Percentiles rank a stretch among this genome's conserved stretches.
Evolutionary conservation across 2,888 invertebrate genomes (phyloP).

Genomic region (Eumerus sabulonum): DNA sequence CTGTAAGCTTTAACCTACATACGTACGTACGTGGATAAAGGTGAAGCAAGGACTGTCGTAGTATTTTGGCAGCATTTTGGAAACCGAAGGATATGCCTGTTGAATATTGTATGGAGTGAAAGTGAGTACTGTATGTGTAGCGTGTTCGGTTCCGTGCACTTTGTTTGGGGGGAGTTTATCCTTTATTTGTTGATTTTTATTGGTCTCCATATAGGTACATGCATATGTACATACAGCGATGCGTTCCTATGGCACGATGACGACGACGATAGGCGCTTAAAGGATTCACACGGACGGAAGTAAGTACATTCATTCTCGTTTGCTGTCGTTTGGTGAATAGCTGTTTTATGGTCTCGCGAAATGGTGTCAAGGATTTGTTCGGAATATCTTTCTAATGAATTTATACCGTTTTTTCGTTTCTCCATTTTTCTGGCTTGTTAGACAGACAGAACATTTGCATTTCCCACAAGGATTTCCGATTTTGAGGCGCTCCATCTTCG

Average conservation of each 20-base stretch:
- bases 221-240: conserved; percentile 63
- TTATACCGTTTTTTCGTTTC: conserved; percentile 60
- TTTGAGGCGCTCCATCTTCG: too few species aligned
- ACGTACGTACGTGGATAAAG: background rate
- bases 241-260: conserved; percentile 14
- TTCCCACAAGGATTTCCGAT: conserved; percentile 3
- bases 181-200: conserved; percentile 70
- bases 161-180: conserved; percentile 58
- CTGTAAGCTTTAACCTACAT: conserved; percentile 6
- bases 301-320: conserved; percentile 68
- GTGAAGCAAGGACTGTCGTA: background rate
- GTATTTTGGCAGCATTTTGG: conserved; percentile 27
- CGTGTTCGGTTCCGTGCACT: conserved; percentile 24
- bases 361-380: conserved; percentile 68
- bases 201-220: conserved; percentile 27
- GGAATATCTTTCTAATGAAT: conserved; percentile 65
- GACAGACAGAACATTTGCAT: conserved; percentile 48
- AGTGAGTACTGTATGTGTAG: conserved; percentile 52
- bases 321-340: conserved; percentile 66
- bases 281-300: conserved; percentile 64
- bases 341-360: conserved; percentile 68
- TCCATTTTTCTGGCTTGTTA: too few species aligned
- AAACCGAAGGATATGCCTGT: conserved; percentile 65
- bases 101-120: conserved; percentile 69
- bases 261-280: conserved; percentile 53